phyloP scores from a whole-genome alignment of 64 coral and sea anemone genomes.

The Dendronephthya gigantea region DNA sequence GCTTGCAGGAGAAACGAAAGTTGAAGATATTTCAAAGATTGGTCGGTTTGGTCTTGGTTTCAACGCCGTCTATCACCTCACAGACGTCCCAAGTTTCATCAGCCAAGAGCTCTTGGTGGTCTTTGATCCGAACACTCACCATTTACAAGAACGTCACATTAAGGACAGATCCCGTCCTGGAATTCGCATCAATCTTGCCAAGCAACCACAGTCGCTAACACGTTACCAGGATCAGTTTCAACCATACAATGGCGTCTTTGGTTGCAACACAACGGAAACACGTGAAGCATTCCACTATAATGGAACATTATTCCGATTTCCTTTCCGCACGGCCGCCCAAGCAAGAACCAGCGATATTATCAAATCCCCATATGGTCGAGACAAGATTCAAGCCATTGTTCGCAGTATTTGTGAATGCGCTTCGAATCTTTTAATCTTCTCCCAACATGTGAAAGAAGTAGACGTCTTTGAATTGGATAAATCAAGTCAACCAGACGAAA shows the following conservation, averaged over 20 bases:
- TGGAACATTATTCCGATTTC: conserved; percentile 30
- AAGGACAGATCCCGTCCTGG: neutral
- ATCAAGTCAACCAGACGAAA: neutral
- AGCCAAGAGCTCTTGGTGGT: conserved; percentile 44
- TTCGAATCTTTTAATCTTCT: conserved; percentile 55
- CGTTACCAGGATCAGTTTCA: conserved; percentile 60
- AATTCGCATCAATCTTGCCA: conserved; percentile 29
- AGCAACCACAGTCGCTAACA: conserved; percentile 6
- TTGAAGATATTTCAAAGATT: conserved; percentile 68
- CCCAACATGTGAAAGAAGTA: conserved; percentile 59
- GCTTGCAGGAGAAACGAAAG: conserved; percentile 79
- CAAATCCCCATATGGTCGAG: conserved; percentile 42
- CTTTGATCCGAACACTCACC: conserved; percentile 67
- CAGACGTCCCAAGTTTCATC: conserved; percentile 38
- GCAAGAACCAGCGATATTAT: conserved; percentile 38
- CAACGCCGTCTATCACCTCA: conserved; percentile 62
- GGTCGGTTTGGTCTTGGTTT: conserved; percentile 24
- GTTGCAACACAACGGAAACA: neutral
- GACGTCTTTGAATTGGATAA: conserved; percentile 18
- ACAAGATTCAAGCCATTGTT: conserved; percentile 28
- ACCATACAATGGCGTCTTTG: conserved; percentile 42
- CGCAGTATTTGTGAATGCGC: conserved; percentile 46
- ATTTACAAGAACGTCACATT: conserved; percentile 39
- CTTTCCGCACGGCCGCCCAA: conserved; percentile 37
- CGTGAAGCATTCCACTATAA: conserved; percentile 28